phyloP scores from a whole-genome alignment of 2,113 vertebrate species.

The Smithornis capensis region DNA sequence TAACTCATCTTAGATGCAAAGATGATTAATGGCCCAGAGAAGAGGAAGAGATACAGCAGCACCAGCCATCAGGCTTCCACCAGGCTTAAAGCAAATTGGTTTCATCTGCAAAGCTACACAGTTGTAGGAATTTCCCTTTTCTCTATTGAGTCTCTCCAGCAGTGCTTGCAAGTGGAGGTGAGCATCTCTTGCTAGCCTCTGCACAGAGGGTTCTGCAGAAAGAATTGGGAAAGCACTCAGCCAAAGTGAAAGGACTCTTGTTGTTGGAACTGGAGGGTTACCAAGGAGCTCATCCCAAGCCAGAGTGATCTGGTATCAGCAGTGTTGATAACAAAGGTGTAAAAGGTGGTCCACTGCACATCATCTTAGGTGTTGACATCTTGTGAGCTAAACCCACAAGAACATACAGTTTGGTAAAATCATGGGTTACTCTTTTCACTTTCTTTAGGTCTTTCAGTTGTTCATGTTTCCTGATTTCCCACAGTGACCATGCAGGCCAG shows the following conservation, averaged over 20 bases:
- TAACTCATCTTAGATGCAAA: not conserved
- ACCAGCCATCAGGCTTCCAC: not conserved
- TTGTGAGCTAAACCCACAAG: not conserved
- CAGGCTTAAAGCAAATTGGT: not conserved
- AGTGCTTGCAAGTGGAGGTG: not conserved
- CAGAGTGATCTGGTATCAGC: not conserved
- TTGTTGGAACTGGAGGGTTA: not conserved
- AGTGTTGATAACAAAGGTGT: not conserved
- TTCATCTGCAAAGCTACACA: not conserved
- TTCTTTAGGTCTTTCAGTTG: not conserved
- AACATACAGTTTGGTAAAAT: not conserved
- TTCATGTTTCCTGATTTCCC: not conserved
- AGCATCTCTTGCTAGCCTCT: not conserved
- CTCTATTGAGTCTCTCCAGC: not conserved
- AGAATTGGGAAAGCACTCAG: not conserved
- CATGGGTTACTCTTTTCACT: not conserved
- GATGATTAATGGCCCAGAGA: not conserved
- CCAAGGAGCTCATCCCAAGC: not conserved
- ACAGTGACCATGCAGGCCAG: not conserved
- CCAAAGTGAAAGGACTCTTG: not conserved
- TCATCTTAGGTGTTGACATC: not conserved
- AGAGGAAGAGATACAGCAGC: not conserved
- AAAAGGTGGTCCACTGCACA: not conserved
- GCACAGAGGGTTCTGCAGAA: fast-evolving
- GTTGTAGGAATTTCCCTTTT: not conserved